phyloP scores from a whole-genome alignment of 2,113 vertebrate genomes.

The Pomatostomus ruficeps region DNA sequence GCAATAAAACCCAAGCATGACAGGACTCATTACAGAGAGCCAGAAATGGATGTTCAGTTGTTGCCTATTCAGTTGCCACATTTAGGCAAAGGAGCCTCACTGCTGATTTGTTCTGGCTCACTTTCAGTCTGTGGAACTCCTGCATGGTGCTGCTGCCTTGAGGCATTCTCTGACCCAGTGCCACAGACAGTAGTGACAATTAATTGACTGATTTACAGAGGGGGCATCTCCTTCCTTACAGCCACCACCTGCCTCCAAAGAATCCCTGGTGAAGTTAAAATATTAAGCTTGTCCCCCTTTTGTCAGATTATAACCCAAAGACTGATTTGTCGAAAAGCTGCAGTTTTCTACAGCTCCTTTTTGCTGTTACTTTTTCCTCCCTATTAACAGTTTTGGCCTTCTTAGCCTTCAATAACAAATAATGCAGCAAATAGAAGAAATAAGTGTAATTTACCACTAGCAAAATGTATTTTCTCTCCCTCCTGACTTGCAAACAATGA shows the following conservation, averaged over 20 bases:
- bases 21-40: neutral
- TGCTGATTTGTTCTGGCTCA: neutral
- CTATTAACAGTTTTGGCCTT: neutral
- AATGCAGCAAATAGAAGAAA: neutral
- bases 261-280: neutral
- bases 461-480: neutral
- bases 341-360: neutral
- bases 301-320: neutral
- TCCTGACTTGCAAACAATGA: neutral
- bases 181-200: neutral
- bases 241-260: neutral
- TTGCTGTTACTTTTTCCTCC: neutral
- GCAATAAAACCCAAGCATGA: neutral
- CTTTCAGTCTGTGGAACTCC: neutral
- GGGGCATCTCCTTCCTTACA: neutral
- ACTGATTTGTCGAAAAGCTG: neutral
- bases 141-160: accelerated
- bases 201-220: accelerated
- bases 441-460: neutral
- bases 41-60: neutral
- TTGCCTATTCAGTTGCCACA: neutral
- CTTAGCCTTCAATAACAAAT: neutral
- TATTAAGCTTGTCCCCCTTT: neutral
- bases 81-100: neutral
- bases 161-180: neutral